These are phyloP conservation scores for Halictus rubicundus DNA, from an alignment of 1,140 invertebrate genomes.

Conservation along the genomic window DNA sequence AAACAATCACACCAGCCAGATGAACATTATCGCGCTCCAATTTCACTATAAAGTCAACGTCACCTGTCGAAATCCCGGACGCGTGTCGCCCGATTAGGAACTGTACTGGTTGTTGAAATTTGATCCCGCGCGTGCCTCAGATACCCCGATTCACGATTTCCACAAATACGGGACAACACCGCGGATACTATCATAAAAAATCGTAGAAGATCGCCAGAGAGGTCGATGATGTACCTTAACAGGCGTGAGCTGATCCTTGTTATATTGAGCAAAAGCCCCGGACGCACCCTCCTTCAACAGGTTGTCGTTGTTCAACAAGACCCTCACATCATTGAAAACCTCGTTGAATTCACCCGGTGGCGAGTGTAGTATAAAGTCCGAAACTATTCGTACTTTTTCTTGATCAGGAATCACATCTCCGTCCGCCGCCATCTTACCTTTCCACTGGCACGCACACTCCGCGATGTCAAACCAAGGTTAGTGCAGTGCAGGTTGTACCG, in stretches of 20 bases:
- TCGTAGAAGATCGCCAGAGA: conserved; percentile 35
- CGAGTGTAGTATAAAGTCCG: conserved; percentile 98
- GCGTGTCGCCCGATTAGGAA: conserved; percentile 42
- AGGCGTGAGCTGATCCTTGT: conserved; percentile 99
- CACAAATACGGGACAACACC: conserved; percentile 21
- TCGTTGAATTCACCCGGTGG: conserved; percentile 99
- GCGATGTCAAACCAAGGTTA: conserved; percentile 71
- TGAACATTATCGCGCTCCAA: conserved; percentile 50
- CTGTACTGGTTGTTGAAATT: conserved; percentile 40
- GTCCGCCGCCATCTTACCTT: conserved; percentile 83
- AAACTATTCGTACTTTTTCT: conserved; percentile 97
- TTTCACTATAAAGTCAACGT: conserved; percentile 48
- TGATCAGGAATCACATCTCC: conserved; percentile 90
- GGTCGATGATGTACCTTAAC: conserved; percentile 82
- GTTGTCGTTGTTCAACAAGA: conserved; percentile 96
- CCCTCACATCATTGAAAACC: conserved; percentile 99
- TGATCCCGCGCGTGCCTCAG: conserved; percentile 11
- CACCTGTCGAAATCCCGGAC: conserved; percentile 37
- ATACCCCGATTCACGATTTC: conserved; percentile 4
- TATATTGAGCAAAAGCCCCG: conserved; percentile 98
- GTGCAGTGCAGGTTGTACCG: conserved; percentile 67
- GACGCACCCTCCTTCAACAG: conserved; percentile 97
- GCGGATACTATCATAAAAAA: conserved; percentile 40
- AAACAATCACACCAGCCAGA: conserved; percentile 42
- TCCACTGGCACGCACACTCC: conserved; percentile 74